phyloP scores from a whole-genome alignment of 2,113 vertebrate species.

The Ptilonorhynchus violaceus region DNA sequence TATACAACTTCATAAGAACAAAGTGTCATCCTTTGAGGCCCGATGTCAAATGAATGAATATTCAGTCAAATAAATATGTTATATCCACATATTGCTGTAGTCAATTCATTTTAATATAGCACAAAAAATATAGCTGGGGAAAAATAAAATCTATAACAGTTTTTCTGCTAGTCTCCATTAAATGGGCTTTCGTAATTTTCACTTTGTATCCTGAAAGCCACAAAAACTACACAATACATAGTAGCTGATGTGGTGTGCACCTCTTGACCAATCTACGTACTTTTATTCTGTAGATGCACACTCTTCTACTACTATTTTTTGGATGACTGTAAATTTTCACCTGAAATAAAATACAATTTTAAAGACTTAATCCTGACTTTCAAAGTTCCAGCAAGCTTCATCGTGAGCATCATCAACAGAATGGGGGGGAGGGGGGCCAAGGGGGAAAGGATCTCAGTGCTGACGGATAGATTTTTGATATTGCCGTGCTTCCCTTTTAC shows the following conservation, averaged over 20 bases:
- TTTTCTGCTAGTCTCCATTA: constrained; percentile 45
- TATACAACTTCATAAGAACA: constrained; percentile 28
- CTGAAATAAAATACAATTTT: not conserved
- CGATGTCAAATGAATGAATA: constrained; percentile 54
- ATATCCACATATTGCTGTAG: not conserved
- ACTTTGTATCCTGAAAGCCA: not conserved
- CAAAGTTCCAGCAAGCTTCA: not conserved
- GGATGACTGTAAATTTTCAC: not conserved
- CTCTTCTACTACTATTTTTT: not conserved
- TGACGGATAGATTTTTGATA: constrained; percentile 59
- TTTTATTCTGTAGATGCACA: not conserved
- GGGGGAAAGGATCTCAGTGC: not conserved
- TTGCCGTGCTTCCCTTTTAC: constrained; percentile 6
- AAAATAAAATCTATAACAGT: constrained; percentile 1
- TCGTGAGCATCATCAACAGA: not conserved
- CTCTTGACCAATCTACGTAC: not conserved
- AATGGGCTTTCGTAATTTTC: not conserved
- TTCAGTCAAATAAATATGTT: constrained; percentile 65
- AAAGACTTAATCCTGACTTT: not conserved
- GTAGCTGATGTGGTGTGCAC: not conserved
- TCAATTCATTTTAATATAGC: constrained; percentile 53
- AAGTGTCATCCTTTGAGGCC: constrained; percentile 37
- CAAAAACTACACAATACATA: not conserved
- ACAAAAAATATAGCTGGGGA: not conserved
- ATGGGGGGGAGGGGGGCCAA: not conserved